A percentile compares a stretch with the other conserved stretches of the same genome.
These are phyloP conservation scores for Zapornia atra DNA, from an alignment of 2,113 vertebrate species.

Conservation along the genomic window DNA sequence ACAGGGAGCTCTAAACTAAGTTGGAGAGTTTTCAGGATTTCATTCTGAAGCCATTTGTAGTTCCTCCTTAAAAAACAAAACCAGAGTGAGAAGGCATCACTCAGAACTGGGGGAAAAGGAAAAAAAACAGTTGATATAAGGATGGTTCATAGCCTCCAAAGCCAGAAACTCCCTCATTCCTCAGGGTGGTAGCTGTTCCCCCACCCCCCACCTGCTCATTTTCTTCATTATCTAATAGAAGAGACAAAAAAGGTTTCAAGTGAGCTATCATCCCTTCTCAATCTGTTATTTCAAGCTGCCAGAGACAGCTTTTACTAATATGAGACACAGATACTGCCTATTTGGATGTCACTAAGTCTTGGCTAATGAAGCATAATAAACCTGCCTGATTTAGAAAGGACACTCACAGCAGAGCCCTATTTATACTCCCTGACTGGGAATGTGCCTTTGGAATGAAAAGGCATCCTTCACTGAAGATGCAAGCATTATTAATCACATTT, in stretches of 20 bases:
- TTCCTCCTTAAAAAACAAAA: not conserved
- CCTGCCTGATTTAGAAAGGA: not conserved
- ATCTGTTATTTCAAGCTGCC: not conserved
- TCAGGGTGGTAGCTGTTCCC: not conserved
- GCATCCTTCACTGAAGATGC: not conserved
- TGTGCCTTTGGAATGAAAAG: not conserved
- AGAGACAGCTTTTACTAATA: not conserved
- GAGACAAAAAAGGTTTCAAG: not conserved
- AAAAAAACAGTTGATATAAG: not conserved
- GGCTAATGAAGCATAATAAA: not conserved
- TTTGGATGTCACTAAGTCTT: not conserved
- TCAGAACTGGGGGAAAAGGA: not conserved
- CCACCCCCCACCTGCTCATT: not conserved
- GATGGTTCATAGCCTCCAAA: not conserved
- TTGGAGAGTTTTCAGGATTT: not conserved
- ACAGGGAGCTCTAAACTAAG: not conserved
- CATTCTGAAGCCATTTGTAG: not conserved
- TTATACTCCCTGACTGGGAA: not conserved
- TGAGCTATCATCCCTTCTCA: not conserved
- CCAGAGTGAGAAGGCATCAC: not conserved
- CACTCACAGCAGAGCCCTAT: not conserved
- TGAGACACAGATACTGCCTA: not conserved
- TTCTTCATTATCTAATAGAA: not conserved
- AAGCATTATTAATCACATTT: not conserved
- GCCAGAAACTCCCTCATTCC: not conserved